Conservation (phyloP, 35 echinoderm and acorn worm genomes). For the Diadema setosum region DNA sequence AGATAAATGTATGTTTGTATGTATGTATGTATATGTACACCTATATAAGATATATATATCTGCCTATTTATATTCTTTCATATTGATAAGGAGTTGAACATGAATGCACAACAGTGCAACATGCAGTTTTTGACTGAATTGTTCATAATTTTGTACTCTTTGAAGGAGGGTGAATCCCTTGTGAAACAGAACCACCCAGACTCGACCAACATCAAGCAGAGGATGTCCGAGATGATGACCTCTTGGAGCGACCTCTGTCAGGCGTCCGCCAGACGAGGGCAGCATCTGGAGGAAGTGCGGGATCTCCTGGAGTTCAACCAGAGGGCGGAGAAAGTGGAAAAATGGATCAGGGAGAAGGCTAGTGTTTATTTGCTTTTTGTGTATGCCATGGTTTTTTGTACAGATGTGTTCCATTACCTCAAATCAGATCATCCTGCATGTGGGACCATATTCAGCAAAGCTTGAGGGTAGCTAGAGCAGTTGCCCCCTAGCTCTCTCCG, state of each 20-base stretch:
- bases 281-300: conserved; percentile 75
- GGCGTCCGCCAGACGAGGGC: conserved; percentile 55
- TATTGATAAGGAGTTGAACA: too few relatives aligned
- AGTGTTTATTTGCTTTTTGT: too few relatives aligned
- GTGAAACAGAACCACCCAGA: conserved; percentile 40
- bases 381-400: too few relatives aligned
- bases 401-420: too few relatives aligned
- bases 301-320: conserved; percentile 83
- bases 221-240: conserved; percentile 29
- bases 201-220: conserved; percentile 31
- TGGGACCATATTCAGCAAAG: neutral
- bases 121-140: too few relatives aligned
- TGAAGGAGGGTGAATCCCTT: conserved; percentile 57
- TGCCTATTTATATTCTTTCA: too few relatives aligned
- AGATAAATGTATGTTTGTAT: too few relatives aligned
- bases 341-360: conserved; percentile 92
- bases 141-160: too few relatives aligned
- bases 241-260: conserved; percentile 67
- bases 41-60: too few relatives aligned
- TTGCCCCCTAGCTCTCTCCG: neutral
- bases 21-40: too few relatives aligned
- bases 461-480: neutral
- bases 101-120: too few relatives aligned
- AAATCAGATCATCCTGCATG: too few relatives aligned
- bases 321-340: conserved; percentile 73